Percentiles rank a stretch among this genome's conserved stretches.
These are phyloP conservation scores for Myotis findleyi DNA, from an alignment of 2,797 vertebrate species.

Conservation along the genomic window DNA sequence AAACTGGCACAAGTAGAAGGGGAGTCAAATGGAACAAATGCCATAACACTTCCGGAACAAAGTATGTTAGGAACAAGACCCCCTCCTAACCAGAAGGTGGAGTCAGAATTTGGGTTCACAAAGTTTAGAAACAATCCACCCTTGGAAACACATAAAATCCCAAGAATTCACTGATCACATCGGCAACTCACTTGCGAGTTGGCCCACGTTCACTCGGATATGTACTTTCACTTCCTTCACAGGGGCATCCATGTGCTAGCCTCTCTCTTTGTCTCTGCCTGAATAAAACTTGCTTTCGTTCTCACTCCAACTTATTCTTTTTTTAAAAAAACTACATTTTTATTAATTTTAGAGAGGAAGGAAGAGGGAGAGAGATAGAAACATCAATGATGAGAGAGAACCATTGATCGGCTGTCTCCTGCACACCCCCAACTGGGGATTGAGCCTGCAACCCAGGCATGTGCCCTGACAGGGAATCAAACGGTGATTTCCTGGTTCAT, in stretches of 20 bases:
- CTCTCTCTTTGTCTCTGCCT: not conserved
- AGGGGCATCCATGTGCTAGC: too few relatives aligned
- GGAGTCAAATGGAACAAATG: not conserved
- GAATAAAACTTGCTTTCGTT: not conserved
- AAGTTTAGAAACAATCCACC: not conserved
- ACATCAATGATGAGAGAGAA: too few relatives aligned
- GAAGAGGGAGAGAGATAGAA: too few relatives aligned
- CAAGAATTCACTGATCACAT: not conserved
- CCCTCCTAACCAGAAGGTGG: not conserved
- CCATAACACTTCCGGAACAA: not conserved
- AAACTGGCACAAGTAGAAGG: not conserved
- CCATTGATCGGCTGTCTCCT: too few relatives aligned
- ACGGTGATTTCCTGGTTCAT: too few relatives aligned
- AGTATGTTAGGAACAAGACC: not conserved
- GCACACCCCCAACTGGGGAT: too few relatives aligned
- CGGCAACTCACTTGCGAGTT: not conserved
- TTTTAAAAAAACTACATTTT: too few relatives aligned
- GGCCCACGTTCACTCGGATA: too few relatives aligned
- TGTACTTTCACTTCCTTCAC: not conserved
- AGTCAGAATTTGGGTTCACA: not conserved
- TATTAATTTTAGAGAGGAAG: too few relatives aligned
- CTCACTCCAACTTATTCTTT: not conserved
- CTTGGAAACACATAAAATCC: not conserved
- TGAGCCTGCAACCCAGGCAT: too few relatives aligned
- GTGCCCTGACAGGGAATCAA: too few relatives aligned